Conservation (phyloP, 2,113 vertebrate species). For the Nothobranchius kuhntae region DNA sequence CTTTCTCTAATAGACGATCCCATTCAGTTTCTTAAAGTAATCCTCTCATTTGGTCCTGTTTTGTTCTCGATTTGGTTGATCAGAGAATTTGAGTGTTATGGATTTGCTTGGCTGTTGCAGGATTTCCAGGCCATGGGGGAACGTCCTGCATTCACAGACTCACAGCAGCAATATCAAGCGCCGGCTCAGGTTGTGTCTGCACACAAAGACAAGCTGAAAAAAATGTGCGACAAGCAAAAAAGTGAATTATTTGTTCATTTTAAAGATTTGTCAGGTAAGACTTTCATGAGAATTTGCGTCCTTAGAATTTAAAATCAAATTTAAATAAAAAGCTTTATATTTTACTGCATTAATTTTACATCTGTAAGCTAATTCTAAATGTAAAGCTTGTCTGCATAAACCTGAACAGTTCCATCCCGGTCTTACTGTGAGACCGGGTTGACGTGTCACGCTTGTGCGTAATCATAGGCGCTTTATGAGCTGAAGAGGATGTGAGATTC, state of each 20-base stretch:
- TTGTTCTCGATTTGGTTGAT: background rate
- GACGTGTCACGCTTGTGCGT: too few species aligned
- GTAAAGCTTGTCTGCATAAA: too few species aligned
- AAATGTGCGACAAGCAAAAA: slow-evolving; percentile 13
- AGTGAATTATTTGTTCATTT: background rate
- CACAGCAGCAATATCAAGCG: background rate
- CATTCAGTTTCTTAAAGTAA: slow-evolving; percentile 62
- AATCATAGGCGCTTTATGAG: too few species aligned
- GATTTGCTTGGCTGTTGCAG: slow-evolving; percentile 2
- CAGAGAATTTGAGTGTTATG: background rate
- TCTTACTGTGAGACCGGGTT: too few species aligned
- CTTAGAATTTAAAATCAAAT: too few species aligned
- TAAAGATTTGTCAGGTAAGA: slow-evolving; percentile 11
- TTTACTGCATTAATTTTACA: too few species aligned
- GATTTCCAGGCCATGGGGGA: slow-evolving; percentile 22
- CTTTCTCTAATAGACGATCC: slow-evolving; percentile 55
- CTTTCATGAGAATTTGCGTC: too few species aligned
- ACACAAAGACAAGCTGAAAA: slow-evolving; percentile 37
- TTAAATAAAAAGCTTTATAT: too few species aligned
- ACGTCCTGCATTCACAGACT: slow-evolving; percentile 10
- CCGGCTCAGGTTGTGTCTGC: slow-evolving; percentile 12
- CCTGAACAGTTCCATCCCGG: too few species aligned
- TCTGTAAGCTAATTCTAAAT: too few species aligned
- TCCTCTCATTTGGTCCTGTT: rapidly evolving
- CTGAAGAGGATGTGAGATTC: too few species aligned